phyloP scores from a whole-genome alignment of 2,888 invertebrate species.

The Diarsia dahlii region DNA sequence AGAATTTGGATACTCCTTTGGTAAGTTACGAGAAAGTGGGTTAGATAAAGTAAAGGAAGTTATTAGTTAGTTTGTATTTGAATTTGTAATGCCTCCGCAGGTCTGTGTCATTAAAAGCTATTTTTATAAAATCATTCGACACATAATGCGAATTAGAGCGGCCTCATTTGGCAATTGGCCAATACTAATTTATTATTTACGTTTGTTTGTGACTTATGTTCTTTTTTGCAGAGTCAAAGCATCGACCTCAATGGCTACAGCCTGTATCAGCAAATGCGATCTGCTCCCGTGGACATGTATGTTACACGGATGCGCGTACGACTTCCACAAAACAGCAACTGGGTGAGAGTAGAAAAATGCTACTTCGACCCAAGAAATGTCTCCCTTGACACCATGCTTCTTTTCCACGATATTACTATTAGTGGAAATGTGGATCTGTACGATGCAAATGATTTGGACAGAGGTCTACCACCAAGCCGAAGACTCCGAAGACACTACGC shows the following conservation, averaged over 20 bases:
- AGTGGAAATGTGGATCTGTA: conserved; percentile 94
- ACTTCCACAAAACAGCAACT: conserved; percentile 92
- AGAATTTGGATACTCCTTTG: conserved; percentile 84
- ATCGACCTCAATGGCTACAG: conserved; percentile 92
- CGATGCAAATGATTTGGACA: conserved; percentile 83
- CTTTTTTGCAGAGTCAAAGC: conserved; percentile 83
- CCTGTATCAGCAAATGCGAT: conserved; percentile 91
- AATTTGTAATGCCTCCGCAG: too few species aligned
- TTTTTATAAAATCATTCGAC: conserved; percentile 21
- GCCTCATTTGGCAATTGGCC: conserved; percentile 36
- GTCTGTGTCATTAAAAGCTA: too few species aligned
- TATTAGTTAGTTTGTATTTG: too few species aligned
- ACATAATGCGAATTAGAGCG: not conserved
- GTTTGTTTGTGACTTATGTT: conserved; percentile 56
- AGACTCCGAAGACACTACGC: conserved; percentile 82
- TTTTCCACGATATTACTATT: conserved; percentile 95
- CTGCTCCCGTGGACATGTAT: conserved; percentile 93
- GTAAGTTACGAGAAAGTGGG: conserved; percentile 69
- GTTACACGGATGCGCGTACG: conserved; percentile 93
- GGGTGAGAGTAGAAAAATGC: conserved; percentile 94
- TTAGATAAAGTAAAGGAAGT: too few species aligned
- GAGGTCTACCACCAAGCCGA: conserved; percentile 77
- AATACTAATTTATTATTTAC: conserved; percentile 2
- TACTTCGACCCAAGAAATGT: conserved; percentile 94
- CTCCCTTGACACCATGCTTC: conserved; percentile 94